These are phyloP conservation scores for Crocuta crocuta DNA, from an alignment of 2,113 vertebrate species.

Conservation along the genomic window DNA sequence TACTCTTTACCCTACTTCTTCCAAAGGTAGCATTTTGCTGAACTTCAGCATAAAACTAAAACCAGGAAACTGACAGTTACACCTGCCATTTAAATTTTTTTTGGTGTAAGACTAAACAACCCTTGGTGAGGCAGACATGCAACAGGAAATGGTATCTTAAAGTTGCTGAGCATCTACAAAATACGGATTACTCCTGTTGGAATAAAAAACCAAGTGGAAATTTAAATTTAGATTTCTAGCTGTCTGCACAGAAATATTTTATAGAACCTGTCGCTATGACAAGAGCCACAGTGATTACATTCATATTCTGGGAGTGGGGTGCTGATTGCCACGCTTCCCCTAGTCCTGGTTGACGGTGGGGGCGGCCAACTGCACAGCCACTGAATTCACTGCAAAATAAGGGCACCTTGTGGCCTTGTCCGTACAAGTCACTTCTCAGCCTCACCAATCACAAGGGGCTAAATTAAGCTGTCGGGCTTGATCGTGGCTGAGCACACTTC, in stretches of 20 bases:
- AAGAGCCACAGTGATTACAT: not conserved
- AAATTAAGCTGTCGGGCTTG: not conserved
- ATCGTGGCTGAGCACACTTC: not conserved
- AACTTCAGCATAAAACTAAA: not conserved
- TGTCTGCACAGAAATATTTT: not conserved
- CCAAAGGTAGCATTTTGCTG: not conserved
- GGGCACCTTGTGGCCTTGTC: not conserved
- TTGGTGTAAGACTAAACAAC: not conserved
- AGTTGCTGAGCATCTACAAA: not conserved
- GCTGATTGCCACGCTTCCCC: not conserved
- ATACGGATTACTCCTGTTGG: not conserved
- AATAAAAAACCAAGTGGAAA: not conserved
- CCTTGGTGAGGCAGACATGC: not conserved
- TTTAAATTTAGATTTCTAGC: not conserved
- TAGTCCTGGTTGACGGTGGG: not conserved
- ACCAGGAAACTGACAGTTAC: not conserved
- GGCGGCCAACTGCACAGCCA: not conserved
- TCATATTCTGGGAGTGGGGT: not conserved
- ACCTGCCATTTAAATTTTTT: not conserved
- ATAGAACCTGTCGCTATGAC: not conserved
- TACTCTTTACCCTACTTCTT: not conserved
- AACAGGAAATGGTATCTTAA: not conserved
- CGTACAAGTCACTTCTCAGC: not conserved
- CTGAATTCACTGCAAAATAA: not conserved
- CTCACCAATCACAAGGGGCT: not conserved